phyloP scores from a whole-genome alignment of 2,888 invertebrate species.

The Argyra leucocephala region DNA sequence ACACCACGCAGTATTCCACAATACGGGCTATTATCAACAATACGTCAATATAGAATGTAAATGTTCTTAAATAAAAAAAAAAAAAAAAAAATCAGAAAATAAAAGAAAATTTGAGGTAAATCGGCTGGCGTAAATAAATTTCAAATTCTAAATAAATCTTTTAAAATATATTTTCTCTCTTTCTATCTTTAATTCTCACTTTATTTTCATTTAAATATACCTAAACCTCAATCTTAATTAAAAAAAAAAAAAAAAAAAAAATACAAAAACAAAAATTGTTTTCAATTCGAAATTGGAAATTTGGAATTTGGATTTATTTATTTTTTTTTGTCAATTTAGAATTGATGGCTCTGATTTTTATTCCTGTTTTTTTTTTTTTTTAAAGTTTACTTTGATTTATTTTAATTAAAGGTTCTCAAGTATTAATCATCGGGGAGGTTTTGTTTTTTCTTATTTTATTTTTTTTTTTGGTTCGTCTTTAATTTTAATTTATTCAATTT shows the following conservation, averaged over 20 bases:
- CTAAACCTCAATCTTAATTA: not conserved
- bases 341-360: not conserved
- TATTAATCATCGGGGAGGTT: not conserved
- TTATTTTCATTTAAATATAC: not conserved
- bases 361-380: not conserved
- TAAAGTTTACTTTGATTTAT: not conserved
- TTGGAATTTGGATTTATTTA: not conserved
- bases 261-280: too few species aligned
- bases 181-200: too few species aligned
- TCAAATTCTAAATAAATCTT: constrained; percentile 2
- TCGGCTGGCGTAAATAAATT: not conserved
- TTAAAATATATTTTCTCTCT: not conserved
- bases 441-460: not conserved
- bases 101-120: not conserved
- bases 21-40: not conserved
- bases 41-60: not conserved
- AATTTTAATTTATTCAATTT: not conserved
- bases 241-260: too few species aligned
- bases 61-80: not conserved
- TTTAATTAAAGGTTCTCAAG: not conserved
- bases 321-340: constrained; percentile 1
- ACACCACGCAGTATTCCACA: not conserved
- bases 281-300: not conserved
- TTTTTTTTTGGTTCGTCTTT: not conserved
- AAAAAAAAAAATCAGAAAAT: not conserved